Percentiles rank a stretch among this genome's conserved stretches.
Evolutionary conservation across 30 jellyfish, hydroid and myxozoan genomes (phyloP).

Genomic region (Turritopsis dohrnii): DNA sequence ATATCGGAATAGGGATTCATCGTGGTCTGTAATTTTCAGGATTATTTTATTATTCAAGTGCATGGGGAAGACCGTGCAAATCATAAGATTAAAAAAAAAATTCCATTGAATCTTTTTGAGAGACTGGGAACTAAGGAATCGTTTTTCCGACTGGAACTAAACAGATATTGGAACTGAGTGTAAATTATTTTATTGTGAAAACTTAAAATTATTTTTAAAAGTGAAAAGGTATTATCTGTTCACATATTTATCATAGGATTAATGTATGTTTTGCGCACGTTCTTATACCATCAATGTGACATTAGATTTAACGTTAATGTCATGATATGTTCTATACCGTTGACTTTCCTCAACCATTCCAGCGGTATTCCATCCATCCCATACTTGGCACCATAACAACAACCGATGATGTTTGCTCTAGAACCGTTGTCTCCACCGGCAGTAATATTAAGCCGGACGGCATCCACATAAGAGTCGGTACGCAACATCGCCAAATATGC

Average conservation of each 20-base stretch:
- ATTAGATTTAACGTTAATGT: background rate
- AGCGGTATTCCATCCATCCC: constrained; percentile 36
- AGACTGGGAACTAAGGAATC: too few species aligned
- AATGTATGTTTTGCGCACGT: background rate
- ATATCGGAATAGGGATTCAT: too few species aligned
- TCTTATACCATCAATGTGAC: background rate
- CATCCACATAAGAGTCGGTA: constrained; percentile 32
- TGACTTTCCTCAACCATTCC: constrained; percentile 36
- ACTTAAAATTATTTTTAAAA: too few species aligned
- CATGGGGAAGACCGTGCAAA: too few species aligned
- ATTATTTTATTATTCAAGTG: too few species aligned
- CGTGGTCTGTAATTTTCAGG: too few species aligned
- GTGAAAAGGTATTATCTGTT: too few species aligned
- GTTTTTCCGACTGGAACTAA: too few species aligned
- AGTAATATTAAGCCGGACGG: constrained; percentile 26
- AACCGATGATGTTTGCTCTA: constrained; percentile 31
- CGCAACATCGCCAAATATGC: constrained; percentile 4
- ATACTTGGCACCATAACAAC: constrained; percentile 25
- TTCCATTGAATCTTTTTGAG: too few species aligned
- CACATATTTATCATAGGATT: background rate
- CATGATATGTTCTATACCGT: constrained; percentile 20
- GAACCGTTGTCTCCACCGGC: constrained; percentile 38
- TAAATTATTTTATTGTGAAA: too few species aligned
- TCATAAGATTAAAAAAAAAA: too few species aligned
- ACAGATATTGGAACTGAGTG: too few species aligned